Percentiles rank a stretch among this genome's conserved stretches.
Conservation (phyloP, 1,140 invertebrate genomes). For the Limonius californicus region DNA sequence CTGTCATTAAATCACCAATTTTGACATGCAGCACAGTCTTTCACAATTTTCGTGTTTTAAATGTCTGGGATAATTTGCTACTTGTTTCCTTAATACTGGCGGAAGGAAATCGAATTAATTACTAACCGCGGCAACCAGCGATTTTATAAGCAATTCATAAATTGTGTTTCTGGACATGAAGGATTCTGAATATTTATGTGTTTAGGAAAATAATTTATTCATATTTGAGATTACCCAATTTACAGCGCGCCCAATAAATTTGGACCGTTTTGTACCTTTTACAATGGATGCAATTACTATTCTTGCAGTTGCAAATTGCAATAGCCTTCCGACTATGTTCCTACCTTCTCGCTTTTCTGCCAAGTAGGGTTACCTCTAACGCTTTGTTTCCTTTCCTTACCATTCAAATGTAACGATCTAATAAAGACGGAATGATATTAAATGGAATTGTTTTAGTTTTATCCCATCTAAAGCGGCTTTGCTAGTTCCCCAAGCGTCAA, state of each 20-base stretch:
- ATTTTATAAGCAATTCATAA: constrained; percentile 8
- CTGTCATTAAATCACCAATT: too few species aligned
- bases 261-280: constrained; percentile 5
- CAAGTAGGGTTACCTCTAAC: background rate
- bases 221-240: background rate
- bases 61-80: background rate
- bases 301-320: background rate
- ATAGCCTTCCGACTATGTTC: too few species aligned
- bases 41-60: too few species aligned
- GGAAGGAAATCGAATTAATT: constrained; percentile 4
- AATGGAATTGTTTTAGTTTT: constrained; percentile 1
- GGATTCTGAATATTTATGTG: constrained; percentile 9
- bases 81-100: background rate
- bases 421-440: background rate
- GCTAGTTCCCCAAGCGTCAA: background rate
- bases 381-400: background rate
- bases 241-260: background rate
- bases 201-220: constrained; percentile 2
- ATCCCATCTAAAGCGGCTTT: background rate
- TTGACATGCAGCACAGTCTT: too few species aligned
- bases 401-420: background rate
- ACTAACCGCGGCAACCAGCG: background rate
- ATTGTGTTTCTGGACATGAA: constrained; percentile 8
- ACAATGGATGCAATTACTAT: background rate
- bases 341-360: background rate